Base-by-base conservation (phyloP, 1,140 invertebrate genomes). In the Dufourea novaeangliae region DNA sequence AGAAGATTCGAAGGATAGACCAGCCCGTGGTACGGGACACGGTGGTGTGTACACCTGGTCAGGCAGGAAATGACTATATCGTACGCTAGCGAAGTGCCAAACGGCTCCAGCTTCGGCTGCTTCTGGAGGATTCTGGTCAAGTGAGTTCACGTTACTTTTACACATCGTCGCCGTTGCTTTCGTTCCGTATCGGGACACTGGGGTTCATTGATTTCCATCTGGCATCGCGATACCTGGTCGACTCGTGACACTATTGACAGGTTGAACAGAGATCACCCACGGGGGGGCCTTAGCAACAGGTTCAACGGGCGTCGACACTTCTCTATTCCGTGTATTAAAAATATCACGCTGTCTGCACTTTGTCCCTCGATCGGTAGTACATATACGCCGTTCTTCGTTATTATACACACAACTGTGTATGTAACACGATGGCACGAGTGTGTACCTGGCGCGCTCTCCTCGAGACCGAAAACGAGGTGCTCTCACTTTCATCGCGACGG, bases 101-200 rank as follows among this genome's bases (percentile, higher is more conserved):
- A 97, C 91, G 96, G 96, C 88, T 97, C 96, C 93, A 97, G 95
- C 92, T 97, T 97, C 90, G 97, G 97, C 88, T 97, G 96, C 92
- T 97, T 97, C 93, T 97, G 96, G 96, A 95, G 95, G 91, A 97
- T 97, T 90, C 93, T 97, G 80, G 93, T 94, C 93, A 97, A 96
- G 96, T 97, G 92, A 96, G 95, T 96, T 27, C 32, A 54, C 50
- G 32, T 25, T 25, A 29, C 37, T 50, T 27, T 20, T 10, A 8
- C 8, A 11, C 20, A 2, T 22, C 22, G 46, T 25, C 56, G 54
- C 39, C n/a, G n/a, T n/a, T n/a, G 41, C 20, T 66, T 12, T 17
- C 11, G 32, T 27, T 22, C 32, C 29, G 34, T 34, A 22, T 52
- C 64, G 39, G 32, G 68, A 50, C 39, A n/a, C n/a, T n/a, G n/a